Evolutionary conservation across 1,140 invertebrate species (phyloP), one percentile per base, ranked within the genome.

Genomic region (Leptinotarsa lineolata): DNA sequence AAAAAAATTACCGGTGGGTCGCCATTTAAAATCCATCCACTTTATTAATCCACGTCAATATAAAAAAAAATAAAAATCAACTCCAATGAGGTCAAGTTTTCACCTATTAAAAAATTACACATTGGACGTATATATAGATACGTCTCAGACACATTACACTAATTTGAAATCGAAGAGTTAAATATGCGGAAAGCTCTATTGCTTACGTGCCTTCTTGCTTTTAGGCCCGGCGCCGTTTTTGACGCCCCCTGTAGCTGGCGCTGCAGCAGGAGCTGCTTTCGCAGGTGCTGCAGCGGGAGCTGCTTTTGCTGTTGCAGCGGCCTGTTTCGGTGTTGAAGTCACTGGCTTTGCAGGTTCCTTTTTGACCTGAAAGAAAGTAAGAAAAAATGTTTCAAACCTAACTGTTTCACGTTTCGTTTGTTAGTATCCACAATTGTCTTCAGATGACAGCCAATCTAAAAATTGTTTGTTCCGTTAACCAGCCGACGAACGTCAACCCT

Each of bases 191-290:
- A 20, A 20, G 60, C 24, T 63, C 20, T 63, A 54, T 39, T 72
- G 39, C 48, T 75, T 75, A 20, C 64, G 63, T 46, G 39, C 67
- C 48, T 71, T 73, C 68, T 73, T 76, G 46, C 74, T 73, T 68
- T 73, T 76, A 2, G 74, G 74, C 2, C 74, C 74, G 20, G 66
- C 72, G 15, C 72, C 72, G 48, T 74, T 74, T 20, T 61, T 61
- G 18, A 70, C 72, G 15, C 46, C 66, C n/a, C 20, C 71, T 20
- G 13, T n/a, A 21, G 39, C 60, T 16, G 64, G n/a, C 18, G 66
- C 21, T 20, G 54, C 45, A 44, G 63, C 68, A 16, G 39, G 20
- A 39, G 30, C 30, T 39, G 30, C 30, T 12, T 59, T 59, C 1
- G 44, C n/a, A 11, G 64, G 63, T 15, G 44, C 65, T n/a, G 70